These are phyloP conservation scores for Calonectris borealis DNA, from an alignment of 2,113 vertebrate genomes.

Conservation along the genomic window DNA sequence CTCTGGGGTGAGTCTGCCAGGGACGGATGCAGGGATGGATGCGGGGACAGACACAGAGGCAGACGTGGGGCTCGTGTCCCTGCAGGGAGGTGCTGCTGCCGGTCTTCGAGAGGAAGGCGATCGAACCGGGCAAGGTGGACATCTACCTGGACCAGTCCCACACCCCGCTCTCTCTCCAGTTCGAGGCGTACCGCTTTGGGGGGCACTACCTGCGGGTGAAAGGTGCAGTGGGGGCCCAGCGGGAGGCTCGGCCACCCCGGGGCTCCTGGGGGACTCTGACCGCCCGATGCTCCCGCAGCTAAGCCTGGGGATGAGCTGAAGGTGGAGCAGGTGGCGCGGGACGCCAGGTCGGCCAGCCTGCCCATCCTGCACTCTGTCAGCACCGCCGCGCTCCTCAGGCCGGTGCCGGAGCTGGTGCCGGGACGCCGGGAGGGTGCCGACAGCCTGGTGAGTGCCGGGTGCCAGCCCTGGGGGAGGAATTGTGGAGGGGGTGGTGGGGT, in stretches of 20 bases:
- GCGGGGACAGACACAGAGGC: neutral
- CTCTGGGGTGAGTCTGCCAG: constrained; percentile 78
- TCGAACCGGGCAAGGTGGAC: constrained; percentile 82
- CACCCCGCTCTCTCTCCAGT: constrained; percentile 90
- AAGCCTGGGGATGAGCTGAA: constrained; percentile 88
- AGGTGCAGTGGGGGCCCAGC: constrained; percentile 65
- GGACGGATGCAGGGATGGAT: accelerated
- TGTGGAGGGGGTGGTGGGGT: accelerated
- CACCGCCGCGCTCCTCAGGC: constrained; percentile 70
- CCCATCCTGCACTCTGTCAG: constrained; percentile 80
- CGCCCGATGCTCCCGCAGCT: constrained; percentile 57
- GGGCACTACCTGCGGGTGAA: constrained; percentile 95
- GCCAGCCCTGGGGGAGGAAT: accelerated
- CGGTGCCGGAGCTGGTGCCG: constrained; percentile 68
- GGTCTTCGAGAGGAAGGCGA: constrained; percentile 90
- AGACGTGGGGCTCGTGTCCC: accelerated
- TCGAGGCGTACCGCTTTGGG: constrained; percentile 92
- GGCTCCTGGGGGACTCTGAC: neutral
- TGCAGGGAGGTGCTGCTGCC: constrained; percentile 89
- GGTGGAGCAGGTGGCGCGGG: constrained; percentile 86
- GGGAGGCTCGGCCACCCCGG: neutral
- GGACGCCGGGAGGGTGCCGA: constrained; percentile 77
- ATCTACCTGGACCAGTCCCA: constrained; percentile 97
- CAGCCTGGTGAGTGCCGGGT: constrained; percentile 79
- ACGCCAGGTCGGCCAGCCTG: constrained; percentile 83